A percentile compares a stretch with the other conserved stretches of the same genome.
Evolutionary conservation across 2,113 vertebrate genomes (phyloP).

Genomic region (Tautogolabrus adspersus): DNA sequence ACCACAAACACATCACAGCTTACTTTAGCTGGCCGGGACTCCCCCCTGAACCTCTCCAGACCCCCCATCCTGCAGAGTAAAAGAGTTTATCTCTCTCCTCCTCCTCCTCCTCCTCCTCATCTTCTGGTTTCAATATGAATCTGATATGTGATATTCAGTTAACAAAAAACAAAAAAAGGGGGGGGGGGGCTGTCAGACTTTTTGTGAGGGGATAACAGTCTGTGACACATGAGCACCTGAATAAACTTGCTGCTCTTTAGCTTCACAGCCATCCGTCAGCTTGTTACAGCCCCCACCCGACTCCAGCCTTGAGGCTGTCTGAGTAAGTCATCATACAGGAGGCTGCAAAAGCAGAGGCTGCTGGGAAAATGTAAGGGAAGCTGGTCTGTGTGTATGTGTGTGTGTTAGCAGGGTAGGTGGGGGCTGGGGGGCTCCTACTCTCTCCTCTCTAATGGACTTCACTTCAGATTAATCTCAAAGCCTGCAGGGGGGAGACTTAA

Average conservation of each 20-base stretch:
- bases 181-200: conserved; percentile 14
- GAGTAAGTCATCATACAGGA: conserved; percentile 53
- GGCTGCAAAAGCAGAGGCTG: conserved; percentile 9
- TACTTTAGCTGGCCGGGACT: conserved; percentile 47
- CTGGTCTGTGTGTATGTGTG: conserved; percentile 7
- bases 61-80: not conserved
- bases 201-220: conserved; percentile 58
- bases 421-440: conserved; percentile 5
- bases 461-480: conserved; percentile 67
- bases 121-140: conserved; percentile 43
- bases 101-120: not conserved
- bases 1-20: conserved; percentile 61
- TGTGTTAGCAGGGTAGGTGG: not conserved
- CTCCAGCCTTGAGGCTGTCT: conserved; percentile 61
- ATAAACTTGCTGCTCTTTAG: conserved; percentile 45
- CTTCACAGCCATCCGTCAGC: conserved; percentile 61
- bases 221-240: conserved; percentile 72
- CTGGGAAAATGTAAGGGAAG: conserved; percentile 53
- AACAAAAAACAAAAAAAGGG: not conserved
- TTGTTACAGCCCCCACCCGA: not conserved
- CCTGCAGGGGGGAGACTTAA: conserved; percentile 58
- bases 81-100: not conserved
- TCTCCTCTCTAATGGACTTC: conserved; percentile 64
- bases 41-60: not conserved
- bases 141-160: conserved; percentile 72